Evolutionary conservation across 2,113 vertebrate genomes (phyloP).

Genomic region (Lepus timidus): DNA sequence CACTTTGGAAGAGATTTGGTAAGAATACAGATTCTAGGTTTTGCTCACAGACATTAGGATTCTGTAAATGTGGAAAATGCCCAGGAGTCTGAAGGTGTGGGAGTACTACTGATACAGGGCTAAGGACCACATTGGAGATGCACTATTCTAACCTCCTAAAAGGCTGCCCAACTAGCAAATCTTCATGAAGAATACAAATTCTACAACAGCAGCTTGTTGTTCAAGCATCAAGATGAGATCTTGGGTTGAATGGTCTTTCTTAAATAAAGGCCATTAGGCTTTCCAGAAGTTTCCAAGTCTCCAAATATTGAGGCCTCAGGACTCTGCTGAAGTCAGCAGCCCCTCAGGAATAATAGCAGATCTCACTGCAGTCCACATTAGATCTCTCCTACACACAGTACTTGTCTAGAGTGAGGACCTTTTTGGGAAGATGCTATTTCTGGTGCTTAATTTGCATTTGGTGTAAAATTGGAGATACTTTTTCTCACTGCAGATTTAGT

Average conservation of each 20-base stretch:
- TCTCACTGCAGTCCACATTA: neutral
- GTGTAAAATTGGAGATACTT: slow-evolving; percentile 17
- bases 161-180: neutral
- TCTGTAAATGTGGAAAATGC: neutral
- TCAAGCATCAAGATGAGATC: slow-evolving; percentile 17
- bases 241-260: slow-evolving; percentile 42
- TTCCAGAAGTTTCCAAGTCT: slow-evolving; percentile 49
- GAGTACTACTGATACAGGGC: neutral
- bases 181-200: neutral
- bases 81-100: neutral
- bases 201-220: neutral
- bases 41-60: slow-evolving; percentile 26
- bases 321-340: neutral
- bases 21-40: slow-evolving; percentile 27
- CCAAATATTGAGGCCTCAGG: slow-evolving; percentile 24
- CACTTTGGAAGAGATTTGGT: neutral
- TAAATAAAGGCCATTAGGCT: neutral
- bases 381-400: neutral
- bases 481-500: slow-evolving; percentile 22
- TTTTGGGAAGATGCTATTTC: slow-evolving; percentile 40
- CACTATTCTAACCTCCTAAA: neutral
- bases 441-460: slow-evolving; percentile 37
- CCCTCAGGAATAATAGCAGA: neutral
- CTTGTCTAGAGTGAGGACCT: slow-evolving; percentile 6
- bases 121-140: neutral